These are phyloP conservation scores for Spodoptera picta DNA, from an alignment of 2,888 invertebrate species.

Conservation along the genomic window DNA sequence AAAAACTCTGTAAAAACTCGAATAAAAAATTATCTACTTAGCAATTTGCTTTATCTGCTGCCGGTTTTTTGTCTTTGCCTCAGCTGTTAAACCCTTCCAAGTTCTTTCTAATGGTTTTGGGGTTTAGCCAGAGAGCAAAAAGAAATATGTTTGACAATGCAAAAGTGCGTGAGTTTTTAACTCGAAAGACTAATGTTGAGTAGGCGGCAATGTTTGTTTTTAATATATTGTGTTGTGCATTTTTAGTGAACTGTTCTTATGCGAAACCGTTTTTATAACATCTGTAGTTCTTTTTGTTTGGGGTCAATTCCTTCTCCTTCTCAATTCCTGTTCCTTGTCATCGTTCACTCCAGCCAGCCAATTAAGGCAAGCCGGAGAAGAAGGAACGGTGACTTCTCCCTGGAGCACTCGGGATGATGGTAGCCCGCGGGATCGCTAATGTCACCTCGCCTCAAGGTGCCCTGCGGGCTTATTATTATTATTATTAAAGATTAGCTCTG, in stretches of 20 bases:
- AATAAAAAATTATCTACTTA: slow-evolving; percentile 58
- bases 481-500: too few species aligned
- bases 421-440: too few species aligned
- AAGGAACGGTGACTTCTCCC: too few species aligned
- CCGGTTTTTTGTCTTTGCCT: slow-evolving; percentile 58
- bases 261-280: too few species aligned
- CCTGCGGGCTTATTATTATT: too few species aligned
- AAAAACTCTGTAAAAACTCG: slow-evolving; percentile 53
- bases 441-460: too few species aligned
- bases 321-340: too few species aligned
- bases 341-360: too few species aligned
- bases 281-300: too few species aligned
- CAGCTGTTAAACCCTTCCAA: slow-evolving; percentile 61
- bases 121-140: slow-evolving; percentile 53
- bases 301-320: too few species aligned
- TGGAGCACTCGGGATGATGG: too few species aligned
- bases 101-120: slow-evolving; percentile 64
- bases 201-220: slow-evolving; percentile 22
- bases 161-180: slow-evolving; percentile 46
- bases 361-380: too few species aligned
- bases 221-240: background rate
- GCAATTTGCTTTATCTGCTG: slow-evolving; percentile 59
- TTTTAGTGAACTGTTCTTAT: background rate
- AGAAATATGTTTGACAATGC: slow-evolving; percentile 53
- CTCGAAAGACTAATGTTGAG: slow-evolving; percentile 40